Evolutionary conservation across 35 echinoderm and acorn worm genomes (phyloP), one percentile per base, ranked within the genome.

Genomic region (Diadema setosum): DNA sequence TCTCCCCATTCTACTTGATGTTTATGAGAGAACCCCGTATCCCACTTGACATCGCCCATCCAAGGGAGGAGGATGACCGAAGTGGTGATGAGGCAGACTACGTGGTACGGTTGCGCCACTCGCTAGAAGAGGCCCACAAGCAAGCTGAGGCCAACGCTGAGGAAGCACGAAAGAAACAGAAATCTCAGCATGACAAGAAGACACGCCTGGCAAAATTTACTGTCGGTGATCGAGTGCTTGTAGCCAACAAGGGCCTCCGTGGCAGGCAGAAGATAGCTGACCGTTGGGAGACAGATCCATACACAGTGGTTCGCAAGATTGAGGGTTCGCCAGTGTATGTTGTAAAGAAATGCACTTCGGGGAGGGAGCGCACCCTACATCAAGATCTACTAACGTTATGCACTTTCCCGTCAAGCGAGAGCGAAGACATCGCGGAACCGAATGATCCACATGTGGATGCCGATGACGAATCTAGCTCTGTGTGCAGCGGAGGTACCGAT

Each of bases 211-310:
- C 27, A 21, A 2, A 4, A 3, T 70, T 31, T 27, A 31, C 65
- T 16, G 27, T 21, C 16, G 87, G 87, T 21, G 87, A 90, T 26
- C 61, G 23, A 31, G 87, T 83, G 4, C 80, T 90, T 2, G 58
- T 90, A 27, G 31, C 57, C 7, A 90, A 90, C 56, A 34, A 83
- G 45, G n/a, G n/a, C n/a, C n/a, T n/a, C n/a, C n/a, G n/a, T n/a
- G n/a, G n/a, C n/a, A n/a, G n/a, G n/a, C n/a, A 27, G 39, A 91
- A 91, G 46, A 48, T 91, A 24, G 89, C 89, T 2, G 89, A 91
- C 39, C n/a, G 81, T 56, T 91, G 89, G 89, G 82, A 85, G 40
- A 63, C 69, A 4, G 37, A 31, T 25, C 23, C 70, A 14, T 91
- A 91, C 82, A 50, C 25, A 2, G 64, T 91, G 56, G 39, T 84